Base-by-base conservation (phyloP, 2,888 invertebrate genomes). In the Eurytoma californica region DNA sequence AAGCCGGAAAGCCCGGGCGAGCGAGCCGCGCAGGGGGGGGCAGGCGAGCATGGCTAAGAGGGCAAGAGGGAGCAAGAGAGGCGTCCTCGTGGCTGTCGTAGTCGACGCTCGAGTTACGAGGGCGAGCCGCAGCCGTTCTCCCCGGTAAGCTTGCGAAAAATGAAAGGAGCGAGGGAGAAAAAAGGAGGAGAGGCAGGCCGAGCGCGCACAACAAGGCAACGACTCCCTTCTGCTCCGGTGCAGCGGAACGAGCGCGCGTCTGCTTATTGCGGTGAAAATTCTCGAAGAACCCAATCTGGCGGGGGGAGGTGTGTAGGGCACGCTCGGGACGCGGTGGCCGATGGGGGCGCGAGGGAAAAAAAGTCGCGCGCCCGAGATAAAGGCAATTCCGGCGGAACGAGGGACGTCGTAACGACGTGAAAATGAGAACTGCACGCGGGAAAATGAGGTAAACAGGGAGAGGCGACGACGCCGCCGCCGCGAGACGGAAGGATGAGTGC, bases 361-460 rank as follows among this genome's bases (percentile, higher is more conserved):
- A 72, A 72, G 16, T 55, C 72, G 5, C 14, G 30, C 47, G 72
- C 18, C 5, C 47, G n/a, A 69, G 72, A 74, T 79, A 79, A 74
- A 79, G 69, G 74, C 69, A 69, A 79, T 79, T 79, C 28, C 65
- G 77, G 12, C 13, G 75, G 14, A 67, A 61, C 61, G 78, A 55
- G 47, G 57, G 51, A 24, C 28, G 57, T 7, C 13, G 20, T 73
- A 70, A 75, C 70, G 69, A 74, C 49, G 74, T 75, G 70, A 75
- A 79, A 79, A 79, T 74, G 74, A 79, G 74, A 79, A 70, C 39
- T 24, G 58, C 66, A 58, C 73, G 65, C 79, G 57, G 28, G 67
- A 68, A 70, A 76, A 69, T 70, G 70, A 77, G 57, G 77, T 70
- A 77, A 77, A 77, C 77, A 77, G 65, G 70, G 39, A 16, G 66